Percentiles rank a stretch among this genome's conserved stretches.
phyloP scores from a whole-genome alignment of 2,888 invertebrate genomes.

The Ormyrus labotus region DNA sequence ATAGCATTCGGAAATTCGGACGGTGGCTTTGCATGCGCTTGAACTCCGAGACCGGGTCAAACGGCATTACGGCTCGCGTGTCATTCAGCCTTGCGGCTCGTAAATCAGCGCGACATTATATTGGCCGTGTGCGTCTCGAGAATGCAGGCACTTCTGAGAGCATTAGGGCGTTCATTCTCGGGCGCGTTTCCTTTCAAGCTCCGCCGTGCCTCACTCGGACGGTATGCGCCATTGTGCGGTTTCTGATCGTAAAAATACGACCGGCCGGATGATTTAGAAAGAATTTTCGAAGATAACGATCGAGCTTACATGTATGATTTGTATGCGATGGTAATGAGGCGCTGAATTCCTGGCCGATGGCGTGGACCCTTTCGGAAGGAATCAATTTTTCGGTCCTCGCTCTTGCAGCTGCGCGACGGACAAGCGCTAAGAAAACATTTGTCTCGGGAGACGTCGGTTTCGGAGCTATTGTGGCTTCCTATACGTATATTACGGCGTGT shows the following conservation, averaged over 20 bases:
- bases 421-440: neutral
- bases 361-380: slow-evolving; percentile 22
- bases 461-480: neutral
- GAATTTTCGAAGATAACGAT: slow-evolving; percentile 39
- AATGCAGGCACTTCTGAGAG: slow-evolving; percentile 69
- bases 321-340: slow-evolving; percentile 35
- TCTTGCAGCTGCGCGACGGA: slow-evolving; percentile 8
- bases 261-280: slow-evolving; percentile 5
- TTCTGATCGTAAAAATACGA: slow-evolving; percentile 17
- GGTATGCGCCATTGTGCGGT: neutral
- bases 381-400: slow-evolving; percentile 24
- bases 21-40: no score
- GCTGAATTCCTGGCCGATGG: slow-evolving; percentile 35
- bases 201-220: neutral
- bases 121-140: slow-evolving; percentile 64
- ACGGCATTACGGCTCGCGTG: neutral
- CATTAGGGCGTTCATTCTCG: slow-evolving; percentile 60
- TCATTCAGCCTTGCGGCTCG: slow-evolving; percentile 51
- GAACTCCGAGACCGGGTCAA: no score
- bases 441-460: no score
- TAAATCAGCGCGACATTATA: slow-evolving; percentile 71
- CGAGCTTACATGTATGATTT: slow-evolving; percentile 1
- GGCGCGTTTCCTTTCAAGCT: slow-evolving; percentile 14
- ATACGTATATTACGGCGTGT: slow-evolving; percentile 1
- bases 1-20: no score